Base-by-base conservation (phyloP, 1,140 invertebrate genomes). In the Drosophila asahinai region DNA sequence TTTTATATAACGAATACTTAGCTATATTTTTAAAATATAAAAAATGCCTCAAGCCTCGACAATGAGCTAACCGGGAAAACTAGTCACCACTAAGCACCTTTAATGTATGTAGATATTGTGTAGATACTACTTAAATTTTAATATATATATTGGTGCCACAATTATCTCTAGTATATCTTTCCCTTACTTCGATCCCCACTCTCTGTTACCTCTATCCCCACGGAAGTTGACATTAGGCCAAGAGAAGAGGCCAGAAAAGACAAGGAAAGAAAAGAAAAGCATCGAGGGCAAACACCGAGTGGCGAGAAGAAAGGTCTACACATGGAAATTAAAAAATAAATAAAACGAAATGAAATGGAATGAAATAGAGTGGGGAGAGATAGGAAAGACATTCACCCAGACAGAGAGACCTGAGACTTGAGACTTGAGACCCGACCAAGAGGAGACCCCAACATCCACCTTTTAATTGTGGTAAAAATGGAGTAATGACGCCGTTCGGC, bases 391-490 rank as follows among this genome's bases (percentile, higher is more conserved):
- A 82, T 86, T 84, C 79, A 75, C 63, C 57, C 19, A 68, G 62
- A 49, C 25, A 33, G 12, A 36, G 12, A 38, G 33, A 25, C 3
- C 22, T 2, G 5, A 40, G 36, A 12, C 30, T 19, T 5, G 45
- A 54, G 51, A 55, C 27, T 12, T 2, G 27, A 22, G 19, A 22
- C 3, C 40, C 14, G 15, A 40, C 2, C 8, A 12, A 36, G 12
- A 17, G 30, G 30, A 52, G 47, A 63, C 15, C 49, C 51, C 67
- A 52, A 71, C 67, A 48, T 71, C 71, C 70, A 73, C 71, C 71
- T 78, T 86, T 86, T 77, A 86, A 86, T 86, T 86, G 82, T 81
- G 60, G 60, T 62, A 77, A 68, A 84, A 84, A 81, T 84, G 77
- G 66, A 81, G 77, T 83, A 72, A 84, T 83, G 81, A 83, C 74